These are phyloP conservation scores for Lycodopsis pacificus DNA, from an alignment of 2,797 vertebrate genomes.

Conservation along the genomic window DNA sequence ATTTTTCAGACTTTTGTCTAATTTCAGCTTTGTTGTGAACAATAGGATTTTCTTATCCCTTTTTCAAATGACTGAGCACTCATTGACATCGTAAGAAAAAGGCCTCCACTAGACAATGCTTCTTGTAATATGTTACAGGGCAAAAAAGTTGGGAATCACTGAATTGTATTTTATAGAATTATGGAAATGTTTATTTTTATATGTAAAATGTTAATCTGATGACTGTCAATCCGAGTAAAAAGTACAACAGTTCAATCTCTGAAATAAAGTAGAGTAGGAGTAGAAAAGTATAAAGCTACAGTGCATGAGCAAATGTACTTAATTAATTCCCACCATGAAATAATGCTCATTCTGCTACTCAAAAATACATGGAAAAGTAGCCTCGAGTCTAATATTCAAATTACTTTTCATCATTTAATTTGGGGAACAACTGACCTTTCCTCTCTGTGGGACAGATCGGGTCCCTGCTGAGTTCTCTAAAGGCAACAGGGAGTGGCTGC, in stretches of 20 bases:
- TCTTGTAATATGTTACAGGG: not conserved
- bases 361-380: not conserved
- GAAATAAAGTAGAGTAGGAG: not conserved
- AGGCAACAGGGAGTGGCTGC: conserved; percentile 49
- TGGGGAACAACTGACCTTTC: conserved; percentile 15
- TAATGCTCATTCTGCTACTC: not conserved
- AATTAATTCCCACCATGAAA: not conserved
- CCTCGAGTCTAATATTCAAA: not conserved
- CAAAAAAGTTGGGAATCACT: not conserved
- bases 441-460: conserved; percentile 29
- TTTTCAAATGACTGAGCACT: not conserved
- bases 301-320: not conserved
- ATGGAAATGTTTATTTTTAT: not conserved
- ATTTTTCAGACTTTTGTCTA: too few species aligned
- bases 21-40: not conserved
- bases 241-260: not conserved
- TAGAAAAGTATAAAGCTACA: not conserved
- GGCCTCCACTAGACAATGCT: not conserved
- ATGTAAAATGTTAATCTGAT: conserved; percentile 1
- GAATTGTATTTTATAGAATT: not conserved
- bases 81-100: not conserved
- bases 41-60: not conserved
- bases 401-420: conserved; percentile 26
- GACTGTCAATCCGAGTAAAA: not conserved
- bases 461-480: conserved; percentile 31